Evolutionary conservation across 2,888 invertebrate species (phyloP).

Genomic region (Troides helena): DNA sequence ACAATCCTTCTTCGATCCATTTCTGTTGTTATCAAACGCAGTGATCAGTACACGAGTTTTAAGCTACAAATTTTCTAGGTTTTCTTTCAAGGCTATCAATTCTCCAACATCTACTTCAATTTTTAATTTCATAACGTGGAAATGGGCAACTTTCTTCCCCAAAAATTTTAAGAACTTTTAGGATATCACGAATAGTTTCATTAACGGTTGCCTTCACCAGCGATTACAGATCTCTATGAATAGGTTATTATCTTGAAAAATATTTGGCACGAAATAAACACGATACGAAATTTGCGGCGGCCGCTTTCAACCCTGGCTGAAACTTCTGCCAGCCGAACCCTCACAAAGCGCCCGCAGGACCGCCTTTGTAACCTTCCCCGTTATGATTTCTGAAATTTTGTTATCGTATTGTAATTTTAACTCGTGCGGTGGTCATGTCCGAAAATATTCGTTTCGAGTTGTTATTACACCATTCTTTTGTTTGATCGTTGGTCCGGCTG

Average conservation of each 20-base stretch:
- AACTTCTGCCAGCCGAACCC: slow-evolving; percentile 57
- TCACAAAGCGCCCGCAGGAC: slow-evolving; percentile 54
- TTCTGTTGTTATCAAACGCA: too few relatives aligned
- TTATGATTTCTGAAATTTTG: slow-evolving; percentile 53
- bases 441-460: slow-evolving; percentile 1
- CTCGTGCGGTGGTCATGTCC: not conserved
- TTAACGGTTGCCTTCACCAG: too few relatives aligned
- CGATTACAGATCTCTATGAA: not conserved
- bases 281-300: slow-evolving; percentile 48
- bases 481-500: too few relatives aligned
- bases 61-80: too few relatives aligned
- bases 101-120: too few relatives aligned
- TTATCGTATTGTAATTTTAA: slow-evolving; percentile 35
- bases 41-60: too few relatives aligned
- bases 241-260: slow-evolving; percentile 53
- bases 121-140: too few relatives aligned
- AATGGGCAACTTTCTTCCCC: too few relatives aligned
- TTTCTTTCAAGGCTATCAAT: too few relatives aligned
- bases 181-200: too few relatives aligned
- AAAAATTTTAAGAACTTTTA: too few relatives aligned
- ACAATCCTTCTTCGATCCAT: too few relatives aligned
- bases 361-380: slow-evolving; percentile 58
- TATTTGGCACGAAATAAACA: slow-evolving; percentile 49
- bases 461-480: not conserved
- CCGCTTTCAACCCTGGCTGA: slow-evolving; percentile 52